Evolutionary conservation across 37 sponge, comb jelly and placozoan species (phyloP).

Genomic region (Geodia barretti): DNA sequence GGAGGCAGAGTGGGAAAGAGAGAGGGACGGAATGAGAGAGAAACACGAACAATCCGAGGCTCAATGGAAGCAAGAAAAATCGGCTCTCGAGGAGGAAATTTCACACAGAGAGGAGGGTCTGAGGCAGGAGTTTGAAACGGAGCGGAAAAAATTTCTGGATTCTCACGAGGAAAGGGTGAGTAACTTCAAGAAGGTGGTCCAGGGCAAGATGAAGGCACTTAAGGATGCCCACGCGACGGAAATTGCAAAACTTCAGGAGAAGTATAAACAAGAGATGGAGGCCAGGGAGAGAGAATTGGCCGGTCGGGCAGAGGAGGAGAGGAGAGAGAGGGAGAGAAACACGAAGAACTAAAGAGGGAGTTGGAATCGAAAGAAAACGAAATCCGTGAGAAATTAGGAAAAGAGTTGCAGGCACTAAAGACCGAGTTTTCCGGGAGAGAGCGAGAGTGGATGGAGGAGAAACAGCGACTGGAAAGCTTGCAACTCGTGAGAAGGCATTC

Average conservation of each 20-base stretch:
- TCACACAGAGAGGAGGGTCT: background rate
- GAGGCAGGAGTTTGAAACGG: background rate
- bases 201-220: conserved; percentile 14
- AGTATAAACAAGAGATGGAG: background rate
- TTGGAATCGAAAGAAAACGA: conserved; percentile 19
- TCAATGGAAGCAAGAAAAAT: background rate
- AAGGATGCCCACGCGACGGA: conserved; percentile 32
- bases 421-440: conserved; percentile 1
- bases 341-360: background rate
- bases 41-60: background rate
- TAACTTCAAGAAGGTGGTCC: conserved; percentile 27
- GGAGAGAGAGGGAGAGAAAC: background rate
- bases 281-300: background rate
- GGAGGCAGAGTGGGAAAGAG: background rate
- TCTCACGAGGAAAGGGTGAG: conserved; percentile 42
- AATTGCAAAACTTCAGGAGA: conserved; percentile 2
- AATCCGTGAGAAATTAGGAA: background rate
- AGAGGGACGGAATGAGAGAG: background rate
- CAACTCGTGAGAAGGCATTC: background rate
- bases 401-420: conserved; percentile 9
- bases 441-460: conserved; percentile 16
- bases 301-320: too few relatives aligned
- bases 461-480: background rate
- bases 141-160: conserved; percentile 15
- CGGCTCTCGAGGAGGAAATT: background rate